Evolutionary conservation across 2,113 vertebrate genomes (phyloP).

Genomic region (Rissa tridactyla): DNA sequence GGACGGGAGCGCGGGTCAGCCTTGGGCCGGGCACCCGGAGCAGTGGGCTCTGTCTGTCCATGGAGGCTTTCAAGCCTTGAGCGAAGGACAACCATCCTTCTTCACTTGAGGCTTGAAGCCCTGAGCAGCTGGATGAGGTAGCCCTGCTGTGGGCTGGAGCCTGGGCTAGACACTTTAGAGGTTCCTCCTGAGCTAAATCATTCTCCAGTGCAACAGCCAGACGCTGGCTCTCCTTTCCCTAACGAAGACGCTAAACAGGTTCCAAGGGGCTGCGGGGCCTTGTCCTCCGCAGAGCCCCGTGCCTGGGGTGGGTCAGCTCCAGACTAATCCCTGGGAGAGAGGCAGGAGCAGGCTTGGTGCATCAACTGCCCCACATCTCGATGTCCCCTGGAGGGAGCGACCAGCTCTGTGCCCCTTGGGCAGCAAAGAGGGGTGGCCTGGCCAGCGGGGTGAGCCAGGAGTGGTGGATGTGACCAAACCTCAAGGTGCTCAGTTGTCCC

Average conservation of each 20-base stretch:
- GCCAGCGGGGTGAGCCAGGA: neutral
- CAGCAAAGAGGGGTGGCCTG: neutral
- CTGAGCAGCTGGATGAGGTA: neutral
- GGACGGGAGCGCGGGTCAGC: neutral
- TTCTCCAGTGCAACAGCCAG: neutral
- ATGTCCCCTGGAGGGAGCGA: neutral
- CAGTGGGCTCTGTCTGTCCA: neutral
- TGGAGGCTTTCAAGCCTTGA: neutral
- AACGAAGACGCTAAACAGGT: fast-evolving
- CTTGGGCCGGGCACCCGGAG: neutral
- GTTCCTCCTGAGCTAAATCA: neutral
- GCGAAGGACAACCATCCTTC: neutral
- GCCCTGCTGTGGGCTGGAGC: neutral
- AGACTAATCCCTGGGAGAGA: neutral
- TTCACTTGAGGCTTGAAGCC: neutral
- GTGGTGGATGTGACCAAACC: neutral
- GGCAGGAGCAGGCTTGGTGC: neutral
- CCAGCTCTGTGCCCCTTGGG: neutral
- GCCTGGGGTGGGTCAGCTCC: neutral
- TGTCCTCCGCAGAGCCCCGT: neutral
- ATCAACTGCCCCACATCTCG: fast-evolving
- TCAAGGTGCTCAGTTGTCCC: neutral
- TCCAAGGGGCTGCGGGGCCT: neutral
- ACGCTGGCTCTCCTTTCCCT: neutral
- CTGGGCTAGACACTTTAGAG: fast-evolving